Base-by-base conservation (phyloP, 1,140 invertebrate genomes). In the Steinernema feltiae region DNA sequence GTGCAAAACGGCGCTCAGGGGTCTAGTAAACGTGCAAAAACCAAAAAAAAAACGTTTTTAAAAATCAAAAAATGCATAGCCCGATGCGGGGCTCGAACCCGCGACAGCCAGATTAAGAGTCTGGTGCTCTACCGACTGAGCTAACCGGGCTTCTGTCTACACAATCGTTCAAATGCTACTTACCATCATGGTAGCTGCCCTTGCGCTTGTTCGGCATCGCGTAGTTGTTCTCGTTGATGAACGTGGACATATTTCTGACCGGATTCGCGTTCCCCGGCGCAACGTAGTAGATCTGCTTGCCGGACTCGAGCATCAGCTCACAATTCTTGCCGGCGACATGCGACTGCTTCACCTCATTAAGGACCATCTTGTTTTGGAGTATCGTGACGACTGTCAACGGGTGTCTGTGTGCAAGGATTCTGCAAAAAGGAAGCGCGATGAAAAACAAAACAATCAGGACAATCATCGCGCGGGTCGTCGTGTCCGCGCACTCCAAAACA, bases 261-360 rank as follows among this genome's bases (percentile, higher is more conserved):
- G 74, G 74, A 63, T 76, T 79, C 15, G 74, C 35, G 29, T 73
- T 70, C 21, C 21, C 29, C 21, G 82, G 84, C 17, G 82, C 82
- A 70, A 84, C 81, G 71, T 83, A 84, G 30, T 72, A 73, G 75
- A 84, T 72, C n/a, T 31, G 72, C 27, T 78, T 73, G 24, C 78
- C 78, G 2, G 81, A 83, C 27, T 81, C 82, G 70, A 84, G 46
- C 29, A 70, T 69, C 2, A 85, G 70, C 30, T 84, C 84, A 46
- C 76, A 79, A 27, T 63, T 63, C 53, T 63, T 63, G 12, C 12
- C 53, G 24, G 53, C 24, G 53, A 63, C 53, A 3, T 63, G 7
- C 2, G 7, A 15, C 2, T 21, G 53, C 24, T 63, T 63, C 53
- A 17, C 53, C 53, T 63, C 53, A 27, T 15, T 63, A 21, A 63